phyloP scores from a whole-genome alignment of 2,888 invertebrate genomes.

The Hirtodrosophila cameraria region DNA sequence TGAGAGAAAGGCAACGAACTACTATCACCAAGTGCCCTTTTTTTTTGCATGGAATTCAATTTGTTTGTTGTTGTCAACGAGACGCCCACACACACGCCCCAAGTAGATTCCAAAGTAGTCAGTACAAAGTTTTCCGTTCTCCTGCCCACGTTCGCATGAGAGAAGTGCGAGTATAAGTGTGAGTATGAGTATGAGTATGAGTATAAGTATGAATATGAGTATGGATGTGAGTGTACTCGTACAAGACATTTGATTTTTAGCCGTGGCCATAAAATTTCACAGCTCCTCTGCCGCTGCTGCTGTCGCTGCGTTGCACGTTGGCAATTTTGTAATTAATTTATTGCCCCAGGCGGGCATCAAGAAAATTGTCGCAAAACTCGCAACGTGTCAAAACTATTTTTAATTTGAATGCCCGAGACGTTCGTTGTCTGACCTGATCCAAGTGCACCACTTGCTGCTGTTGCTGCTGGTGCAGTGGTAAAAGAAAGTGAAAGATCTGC shows the following conservation, averaged over 20 bases:
- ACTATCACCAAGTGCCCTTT: constrained; percentile 52
- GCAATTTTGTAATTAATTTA: constrained; percentile 77
- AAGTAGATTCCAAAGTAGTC: too few species aligned
- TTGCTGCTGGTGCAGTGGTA: background rate
- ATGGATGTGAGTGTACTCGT: too few species aligned
- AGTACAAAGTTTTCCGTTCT: constrained; percentile 11
- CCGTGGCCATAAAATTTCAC: constrained; percentile 61
- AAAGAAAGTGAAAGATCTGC: constrained; percentile 45
- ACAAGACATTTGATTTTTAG: constrained; percentile 57
- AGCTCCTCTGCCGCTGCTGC: constrained; percentile 4
- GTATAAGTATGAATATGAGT: background rate
- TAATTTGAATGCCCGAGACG: constrained; percentile 66
- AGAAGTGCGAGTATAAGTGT: background rate
- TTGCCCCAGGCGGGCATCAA: constrained; percentile 62
- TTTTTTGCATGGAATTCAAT: constrained; percentile 54
- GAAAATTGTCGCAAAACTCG: constrained; percentile 67
- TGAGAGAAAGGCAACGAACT: constrained; percentile 39
- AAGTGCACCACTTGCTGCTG: constrained; percentile 17
- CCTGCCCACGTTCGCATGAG: constrained; percentile 46
- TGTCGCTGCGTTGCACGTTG: constrained; percentile 26
- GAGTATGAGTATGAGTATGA: background rate
- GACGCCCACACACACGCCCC: constrained; percentile 38
- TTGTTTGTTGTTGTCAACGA: constrained; percentile 59
- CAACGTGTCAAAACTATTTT: constrained; percentile 77
- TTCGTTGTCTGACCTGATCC: constrained; percentile 36